A percentile compares a stretch with the other conserved stretches of the same genome.
Evolutionary conservation across 2,888 invertebrate species (phyloP).

Genomic region (Drosophila macrospina): DNA sequence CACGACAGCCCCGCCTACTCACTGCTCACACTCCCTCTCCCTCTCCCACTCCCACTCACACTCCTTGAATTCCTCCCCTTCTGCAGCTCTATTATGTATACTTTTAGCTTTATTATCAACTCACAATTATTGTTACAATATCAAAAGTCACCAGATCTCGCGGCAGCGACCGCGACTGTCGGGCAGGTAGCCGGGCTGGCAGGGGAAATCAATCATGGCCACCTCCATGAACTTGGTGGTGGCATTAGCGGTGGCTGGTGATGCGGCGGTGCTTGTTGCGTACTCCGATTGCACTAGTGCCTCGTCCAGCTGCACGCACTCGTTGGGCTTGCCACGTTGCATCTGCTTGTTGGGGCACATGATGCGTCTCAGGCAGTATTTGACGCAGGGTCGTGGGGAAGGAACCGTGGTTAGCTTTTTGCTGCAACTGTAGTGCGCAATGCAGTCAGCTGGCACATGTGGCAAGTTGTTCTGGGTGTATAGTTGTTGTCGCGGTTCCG

Average conservation of each 20-base stretch:
- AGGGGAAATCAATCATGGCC: constrained; percentile 84
- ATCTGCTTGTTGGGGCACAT: constrained; percentile 63
- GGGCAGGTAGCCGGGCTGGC: constrained; percentile 83
- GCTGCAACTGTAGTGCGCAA: constrained; percentile 64
- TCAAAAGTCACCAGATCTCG: constrained; percentile 74
- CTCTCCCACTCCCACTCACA: no score
- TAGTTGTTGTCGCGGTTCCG: constrained; percentile 27
- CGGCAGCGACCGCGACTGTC: constrained; percentile 83
- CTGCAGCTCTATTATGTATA: constrained; percentile 4
- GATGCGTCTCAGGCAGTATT: constrained; percentile 76
- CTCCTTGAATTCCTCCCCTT: no score
- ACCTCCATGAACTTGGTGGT: constrained; percentile 69
- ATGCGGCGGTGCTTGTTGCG: constrained; percentile 12
- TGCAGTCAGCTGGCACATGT: constrained; percentile 62
- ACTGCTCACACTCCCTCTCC: not conserved
- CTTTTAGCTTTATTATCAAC: constrained; percentile 30
- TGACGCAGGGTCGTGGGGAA: constrained; percentile 71
- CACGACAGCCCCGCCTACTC: constrained; percentile 41
- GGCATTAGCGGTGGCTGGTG: not conserved
- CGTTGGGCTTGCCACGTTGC: constrained; percentile 54
- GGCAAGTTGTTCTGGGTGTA: constrained; percentile 73
- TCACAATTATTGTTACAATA: constrained; percentile 8
- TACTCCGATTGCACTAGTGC: constrained; percentile 54
- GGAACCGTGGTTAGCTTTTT: constrained; percentile 68
- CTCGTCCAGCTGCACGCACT: constrained; percentile 79